Conservation (phyloP, 2,797 vertebrate species). For the Anableps anableps region DNA sequence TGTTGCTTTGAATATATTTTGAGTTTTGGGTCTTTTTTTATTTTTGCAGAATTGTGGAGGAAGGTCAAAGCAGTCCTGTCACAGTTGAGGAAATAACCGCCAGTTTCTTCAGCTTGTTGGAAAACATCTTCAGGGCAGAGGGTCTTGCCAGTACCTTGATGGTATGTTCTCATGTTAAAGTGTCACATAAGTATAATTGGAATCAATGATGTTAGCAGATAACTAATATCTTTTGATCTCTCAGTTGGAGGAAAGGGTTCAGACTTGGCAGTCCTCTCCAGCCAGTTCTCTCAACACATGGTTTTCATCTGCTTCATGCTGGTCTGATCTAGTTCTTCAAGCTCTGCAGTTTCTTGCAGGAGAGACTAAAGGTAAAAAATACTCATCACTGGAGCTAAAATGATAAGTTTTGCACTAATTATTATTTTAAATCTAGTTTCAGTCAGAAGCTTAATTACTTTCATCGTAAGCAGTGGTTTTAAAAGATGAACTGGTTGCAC, state of each 20-base stretch:
- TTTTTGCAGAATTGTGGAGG: slow-evolving; percentile 88
- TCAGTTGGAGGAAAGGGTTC: slow-evolving; percentile 94
- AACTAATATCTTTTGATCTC: slow-evolving; percentile 6
- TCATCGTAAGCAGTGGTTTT: not conserved
- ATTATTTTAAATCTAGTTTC: not conserved
- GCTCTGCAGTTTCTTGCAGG: slow-evolving; percentile 93
- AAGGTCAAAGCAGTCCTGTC: slow-evolving; percentile 86
- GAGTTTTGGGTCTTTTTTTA: not conserved
- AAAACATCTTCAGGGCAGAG: slow-evolving; percentile 89
- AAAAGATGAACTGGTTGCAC: not conserved
- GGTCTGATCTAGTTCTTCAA: slow-evolving; percentile 93
- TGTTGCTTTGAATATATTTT: not conserved
- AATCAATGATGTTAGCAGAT: not conserved
- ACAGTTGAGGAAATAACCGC: slow-evolving; percentile 91
- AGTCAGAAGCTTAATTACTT: not conserved
- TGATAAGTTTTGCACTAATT: not conserved
- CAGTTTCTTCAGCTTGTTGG: slow-evolving; percentile 92
- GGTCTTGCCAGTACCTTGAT: slow-evolving; percentile 83
- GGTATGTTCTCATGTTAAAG: slow-evolving; percentile 75
- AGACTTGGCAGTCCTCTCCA: slow-evolving; percentile 93
- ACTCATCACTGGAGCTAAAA: not conserved
- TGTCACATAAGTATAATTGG: not conserved
- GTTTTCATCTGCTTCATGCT: slow-evolving; percentile 92
- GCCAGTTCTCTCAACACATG: slow-evolving; percentile 92
- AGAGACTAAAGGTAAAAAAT: slow-evolving; percentile 88